phyloP scores from a whole-genome alignment of 2,113 vertebrate genomes.

The Gasterosteus nipponicus region DNA sequence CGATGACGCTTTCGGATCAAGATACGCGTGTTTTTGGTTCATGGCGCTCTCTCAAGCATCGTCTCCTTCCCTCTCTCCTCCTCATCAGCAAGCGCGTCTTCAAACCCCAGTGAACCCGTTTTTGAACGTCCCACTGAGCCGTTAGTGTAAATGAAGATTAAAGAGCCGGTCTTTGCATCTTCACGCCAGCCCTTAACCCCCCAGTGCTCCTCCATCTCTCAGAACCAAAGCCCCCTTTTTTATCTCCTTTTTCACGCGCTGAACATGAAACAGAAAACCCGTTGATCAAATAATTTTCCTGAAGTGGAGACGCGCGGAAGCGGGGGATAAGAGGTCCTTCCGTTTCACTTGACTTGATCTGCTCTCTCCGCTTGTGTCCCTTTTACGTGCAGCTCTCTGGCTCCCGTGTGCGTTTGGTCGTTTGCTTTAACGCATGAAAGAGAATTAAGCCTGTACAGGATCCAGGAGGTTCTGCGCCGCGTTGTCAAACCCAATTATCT shows the following conservation, averaged over 20 bases:
- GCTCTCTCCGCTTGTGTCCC: background rate
- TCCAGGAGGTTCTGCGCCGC: background rate
- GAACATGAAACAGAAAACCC: constrained; percentile 61
- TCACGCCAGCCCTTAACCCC: constrained; percentile 18
- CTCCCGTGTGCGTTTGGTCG: background rate
- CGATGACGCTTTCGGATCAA: constrained; percentile 20
- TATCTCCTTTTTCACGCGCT: constrained; percentile 46
- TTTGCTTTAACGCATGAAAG: constrained; percentile 4
- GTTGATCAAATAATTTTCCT: constrained; percentile 53
- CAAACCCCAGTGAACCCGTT: constrained; percentile 45
- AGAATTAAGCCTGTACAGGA: background rate
- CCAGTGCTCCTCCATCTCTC: constrained; percentile 4
- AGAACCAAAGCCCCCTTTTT: constrained; percentile 38
- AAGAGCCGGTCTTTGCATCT: constrained; percentile 39
- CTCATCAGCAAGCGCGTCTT: constrained; percentile 50
- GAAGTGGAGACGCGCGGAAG: constrained; percentile 46
- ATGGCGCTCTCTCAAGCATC: constrained; percentile 19
- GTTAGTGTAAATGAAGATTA: constrained; percentile 44
- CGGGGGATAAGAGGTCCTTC: constrained; percentile 18
- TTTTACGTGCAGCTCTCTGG: background rate
- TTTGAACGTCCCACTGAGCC: constrained; percentile 47
- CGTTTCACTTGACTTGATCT: constrained; percentile 22
- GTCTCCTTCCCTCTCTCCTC: constrained; percentile 6
- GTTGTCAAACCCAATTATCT: background rate
- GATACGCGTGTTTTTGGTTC: constrained; percentile 39